These are phyloP conservation scores for Drosophila fulvimacula DNA, from an alignment of 2,888 invertebrate species.

Conservation along the genomic window DNA sequence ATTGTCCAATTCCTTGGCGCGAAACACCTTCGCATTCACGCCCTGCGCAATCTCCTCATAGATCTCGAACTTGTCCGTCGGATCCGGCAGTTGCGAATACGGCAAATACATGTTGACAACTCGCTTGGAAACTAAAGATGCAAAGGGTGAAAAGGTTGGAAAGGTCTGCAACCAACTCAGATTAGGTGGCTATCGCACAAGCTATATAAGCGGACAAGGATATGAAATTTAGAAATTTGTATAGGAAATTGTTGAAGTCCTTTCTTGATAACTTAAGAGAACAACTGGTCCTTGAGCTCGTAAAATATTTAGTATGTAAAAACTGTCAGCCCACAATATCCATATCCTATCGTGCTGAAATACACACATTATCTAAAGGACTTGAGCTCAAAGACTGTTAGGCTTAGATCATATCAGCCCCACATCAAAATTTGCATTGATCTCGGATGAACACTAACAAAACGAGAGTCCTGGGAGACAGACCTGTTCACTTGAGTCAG, in stretches of 20 bases:
- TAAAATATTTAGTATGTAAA: too few species aligned
- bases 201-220: neutral
- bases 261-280: neutral
- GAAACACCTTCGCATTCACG: slow-evolving; percentile 83
- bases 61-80: slow-evolving; percentile 90
- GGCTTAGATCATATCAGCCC: neutral
- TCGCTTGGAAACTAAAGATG: slow-evolving; percentile 14
- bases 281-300: too few species aligned
- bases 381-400: neutral
- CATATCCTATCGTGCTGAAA: neutral
- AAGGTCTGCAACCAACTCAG: slow-evolving; percentile 33
- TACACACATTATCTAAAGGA: neutral
- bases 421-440: neutral
- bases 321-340: neutral
- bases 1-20: slow-evolving; percentile 85
- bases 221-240: neutral
- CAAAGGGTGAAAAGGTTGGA: neutral
- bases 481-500: slow-evolving; percentile 38
- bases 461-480: slow-evolving; percentile 37
- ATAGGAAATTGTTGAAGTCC: neutral
- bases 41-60: slow-evolving; percentile 84
- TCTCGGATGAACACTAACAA: neutral
- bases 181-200: neutral
- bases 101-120: slow-evolving; percentile 84
- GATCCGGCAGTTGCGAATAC: slow-evolving; percentile 90